Evolutionary conservation across 2,888 invertebrate species (phyloP), one percentile per base, ranked within the genome.

Genomic region (Caenorhabditis doughertyi): DNA sequence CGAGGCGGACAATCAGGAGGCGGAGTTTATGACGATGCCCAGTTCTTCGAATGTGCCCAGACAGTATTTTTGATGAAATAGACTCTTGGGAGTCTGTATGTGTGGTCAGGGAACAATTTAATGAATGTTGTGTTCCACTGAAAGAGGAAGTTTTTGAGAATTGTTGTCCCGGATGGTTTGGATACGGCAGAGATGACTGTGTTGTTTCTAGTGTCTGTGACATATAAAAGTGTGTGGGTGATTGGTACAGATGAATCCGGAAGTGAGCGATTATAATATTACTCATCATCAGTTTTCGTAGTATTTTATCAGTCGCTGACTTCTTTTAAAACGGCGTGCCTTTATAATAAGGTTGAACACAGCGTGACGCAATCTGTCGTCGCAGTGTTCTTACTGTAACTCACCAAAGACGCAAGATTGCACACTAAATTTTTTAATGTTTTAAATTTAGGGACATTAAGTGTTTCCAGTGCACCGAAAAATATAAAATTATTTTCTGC

Each of bases 41-140:
- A 21, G 58, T 58, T 27, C 68, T 4, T 1, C 27, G 68, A 56
- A 42, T 44, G 56, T 68, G 42, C 49, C 13, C 65, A 44, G 44
- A 62, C 60, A 44, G 23, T 35, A 21, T 68, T 56, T 56, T 42
- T 9, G 13, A 58, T 39, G 18, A 29, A 11, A 49, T 18, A 23
- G 39, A 4, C 65, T 49, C 65, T 16, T 2, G 65, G 65, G 65
- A 65, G 16, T 18, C 23, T n/a, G 25, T 35, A 13, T 7, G 65
- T 29, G 49, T 25, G 51, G 65, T 32, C 16, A 13, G 8, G 25
- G 27, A 29, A 65, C 32, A 1, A 27, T 18, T n/a, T n/a, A 25
- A 11, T 51, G 25, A 25, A 25, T 51, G 51, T 51, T 51, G 18
- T 47, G 3, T 60, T 42, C 42, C 0, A 42, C n/a, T 16, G n/a